Evolutionary conservation across 2,797 vertebrate genomes (phyloP).

Genomic region (Halcyon smyrnensis): DNA sequence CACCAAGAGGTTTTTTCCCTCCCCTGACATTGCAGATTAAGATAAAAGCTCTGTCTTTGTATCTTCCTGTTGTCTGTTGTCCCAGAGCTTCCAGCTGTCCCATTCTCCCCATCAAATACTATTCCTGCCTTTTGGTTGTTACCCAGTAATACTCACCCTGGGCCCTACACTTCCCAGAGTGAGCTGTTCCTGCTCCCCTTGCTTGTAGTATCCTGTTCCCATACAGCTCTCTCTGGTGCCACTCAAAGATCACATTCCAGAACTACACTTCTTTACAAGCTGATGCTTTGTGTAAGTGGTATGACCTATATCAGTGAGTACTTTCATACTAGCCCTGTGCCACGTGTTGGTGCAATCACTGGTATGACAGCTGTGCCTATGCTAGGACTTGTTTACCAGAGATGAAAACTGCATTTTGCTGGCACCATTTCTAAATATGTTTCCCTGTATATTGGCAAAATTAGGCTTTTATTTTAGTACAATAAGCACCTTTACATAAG

Average conservation of each 20-base stretch:
- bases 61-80: not conserved
- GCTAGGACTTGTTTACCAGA: not conserved
- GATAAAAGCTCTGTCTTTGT: not conserved
- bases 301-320: not conserved
- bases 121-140: not conserved
- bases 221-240: constrained; percentile 51
- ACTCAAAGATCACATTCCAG: constrained; percentile 21
- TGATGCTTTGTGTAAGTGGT: not conserved
- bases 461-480: not conserved
- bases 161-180: not conserved
- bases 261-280: not conserved
- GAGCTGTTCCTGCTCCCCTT: not conserved
- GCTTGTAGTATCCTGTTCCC: not conserved
- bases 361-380: not conserved
- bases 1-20: not conserved
- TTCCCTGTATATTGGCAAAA: not conserved
- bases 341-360: not conserved
- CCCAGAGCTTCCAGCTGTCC: not conserved
- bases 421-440: not conserved
- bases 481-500: not conserved
- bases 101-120: not conserved
- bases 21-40: not conserved
- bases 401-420: not conserved
- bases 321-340: not conserved
- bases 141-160: not conserved